phyloP scores from a whole-genome alignment of 2,888 invertebrate genomes.

The Melieria crassipennis region DNA sequence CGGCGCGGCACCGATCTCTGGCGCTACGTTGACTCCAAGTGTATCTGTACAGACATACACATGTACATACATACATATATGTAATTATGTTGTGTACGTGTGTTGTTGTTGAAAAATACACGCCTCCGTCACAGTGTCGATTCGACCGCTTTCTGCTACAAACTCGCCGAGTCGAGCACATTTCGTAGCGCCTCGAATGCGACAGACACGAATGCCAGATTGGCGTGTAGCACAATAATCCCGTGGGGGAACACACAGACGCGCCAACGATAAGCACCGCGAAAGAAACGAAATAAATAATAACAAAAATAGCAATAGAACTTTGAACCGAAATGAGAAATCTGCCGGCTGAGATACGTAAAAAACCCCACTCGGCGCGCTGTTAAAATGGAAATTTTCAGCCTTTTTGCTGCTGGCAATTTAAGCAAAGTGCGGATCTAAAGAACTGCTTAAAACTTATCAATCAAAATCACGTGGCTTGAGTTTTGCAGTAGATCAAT shows the following conservation, averaged over 20 bases:
- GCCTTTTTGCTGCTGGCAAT: too few species aligned
- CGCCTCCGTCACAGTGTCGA: too few species aligned
- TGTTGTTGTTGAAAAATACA: too few species aligned
- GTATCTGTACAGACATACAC: neutral
- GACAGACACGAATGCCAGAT: neutral
- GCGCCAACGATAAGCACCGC: neutral
- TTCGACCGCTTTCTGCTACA: too few species aligned
- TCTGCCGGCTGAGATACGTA: conserved; percentile 10
- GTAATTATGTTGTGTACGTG: neutral
- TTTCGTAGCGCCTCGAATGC: neutral
- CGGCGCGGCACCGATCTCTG: too few species aligned
- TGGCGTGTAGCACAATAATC: neutral
- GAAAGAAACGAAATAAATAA: neutral
- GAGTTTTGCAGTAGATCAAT: too few species aligned
- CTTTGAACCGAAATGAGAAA: conserved; percentile 18
- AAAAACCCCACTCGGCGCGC: too few species aligned
- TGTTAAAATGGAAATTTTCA: too few species aligned
- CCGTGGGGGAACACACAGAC: neutral
- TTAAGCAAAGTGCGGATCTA: too few species aligned
- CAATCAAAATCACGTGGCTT: too few species aligned
- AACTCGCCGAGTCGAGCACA: too few species aligned
- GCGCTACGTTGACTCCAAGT: neutral
- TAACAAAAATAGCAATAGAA: conserved; percentile 7
- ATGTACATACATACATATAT: neutral
- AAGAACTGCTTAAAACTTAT: too few species aligned